Evolutionary conservation across 2,797 vertebrate genomes (phyloP), one percentile per base, ranked within the genome.

Genomic region (Acropternis orthonyx): DNA sequence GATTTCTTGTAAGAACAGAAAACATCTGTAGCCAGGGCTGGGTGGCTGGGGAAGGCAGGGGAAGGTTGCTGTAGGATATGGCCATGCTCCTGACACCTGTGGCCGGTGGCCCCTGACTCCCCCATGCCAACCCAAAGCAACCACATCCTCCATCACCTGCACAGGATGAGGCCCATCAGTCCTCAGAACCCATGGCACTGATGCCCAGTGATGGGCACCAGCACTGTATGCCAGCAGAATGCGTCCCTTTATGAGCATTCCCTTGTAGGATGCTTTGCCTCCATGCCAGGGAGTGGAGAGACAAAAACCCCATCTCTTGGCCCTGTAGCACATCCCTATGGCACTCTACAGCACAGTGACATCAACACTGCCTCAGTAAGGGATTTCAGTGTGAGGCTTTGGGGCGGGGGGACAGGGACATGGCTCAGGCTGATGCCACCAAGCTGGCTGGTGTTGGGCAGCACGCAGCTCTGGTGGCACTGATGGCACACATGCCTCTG

Each of bases 21-120:
- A 92, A 51, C 44, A 51, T 26, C 59, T 0, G 0, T 37, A 81
- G 36, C 36, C 1, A 1, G 30, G 0, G 1, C 49, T 59, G 59
- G 43, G 28, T 88, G 61, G 37, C 79, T 63, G 37, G n/a, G 46
- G 19, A 43, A 85, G 65, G 37, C 23, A 3, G 5, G 9, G 19
- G 51, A 24, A 87, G 41, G 52, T 27, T 83, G 65, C 79, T 76
- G 34, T 17, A 73, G 76, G 23, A 37, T 21, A 65, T 0, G 0
- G 26, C 22, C 43, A 23, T 2, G 2, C 28, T 89, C 34, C 55
- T 0, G 0, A 69, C 26, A 65, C 8, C 30, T 32, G 30, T 32
- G 52, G 30, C 55, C 0, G 0, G 14, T 44, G 61, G 61, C 21
- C 17, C 34, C 46, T 18, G 26, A 39, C 13, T 71, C 19, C 30